phyloP scores from a whole-genome alignment of 2,797 vertebrate genomes.

The Fundulus diaphanus region DNA sequence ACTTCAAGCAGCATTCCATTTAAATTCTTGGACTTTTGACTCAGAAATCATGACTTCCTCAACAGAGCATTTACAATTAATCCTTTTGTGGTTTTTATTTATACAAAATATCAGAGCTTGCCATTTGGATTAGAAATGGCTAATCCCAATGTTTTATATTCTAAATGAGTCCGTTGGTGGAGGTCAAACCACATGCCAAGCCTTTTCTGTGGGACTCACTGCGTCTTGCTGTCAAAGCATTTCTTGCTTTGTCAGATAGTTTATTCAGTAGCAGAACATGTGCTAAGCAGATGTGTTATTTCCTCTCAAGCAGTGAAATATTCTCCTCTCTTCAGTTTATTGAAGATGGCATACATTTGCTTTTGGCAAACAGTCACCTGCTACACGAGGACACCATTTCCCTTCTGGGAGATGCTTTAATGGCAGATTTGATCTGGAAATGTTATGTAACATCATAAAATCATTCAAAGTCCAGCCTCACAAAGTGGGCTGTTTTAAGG shows the following conservation, averaged over 20 bases:
- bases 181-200: background rate
- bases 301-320: slow-evolving; percentile 31
- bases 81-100: background rate
- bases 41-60: background rate
- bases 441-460: slow-evolving; percentile 24
- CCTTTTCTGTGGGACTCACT: background rate
- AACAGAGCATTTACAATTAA: background rate
- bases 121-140: background rate
- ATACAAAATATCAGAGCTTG: background rate
- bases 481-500: slow-evolving; percentile 1
- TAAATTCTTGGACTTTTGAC: background rate
- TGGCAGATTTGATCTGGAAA: slow-evolving; percentile 21
- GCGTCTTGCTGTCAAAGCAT: background rate
- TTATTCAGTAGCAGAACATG: slow-evolving; percentile 15
- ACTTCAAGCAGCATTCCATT: background rate
- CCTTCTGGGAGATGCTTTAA: slow-evolving; percentile 13
- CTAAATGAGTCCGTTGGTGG: background rate
- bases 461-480: slow-evolving; percentile 2
- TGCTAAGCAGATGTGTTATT: slow-evolving; percentile 41
- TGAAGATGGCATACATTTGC: slow-evolving; percentile 25
- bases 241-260: background rate
- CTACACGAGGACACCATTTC: slow-evolving; percentile 25
- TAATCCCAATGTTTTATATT: background rate
- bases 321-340: slow-evolving; percentile 31
- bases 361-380: slow-evolving; percentile 25